Base-by-base conservation (phyloP, 2,888 invertebrate species). In the Ormyrus rosae region DNA sequence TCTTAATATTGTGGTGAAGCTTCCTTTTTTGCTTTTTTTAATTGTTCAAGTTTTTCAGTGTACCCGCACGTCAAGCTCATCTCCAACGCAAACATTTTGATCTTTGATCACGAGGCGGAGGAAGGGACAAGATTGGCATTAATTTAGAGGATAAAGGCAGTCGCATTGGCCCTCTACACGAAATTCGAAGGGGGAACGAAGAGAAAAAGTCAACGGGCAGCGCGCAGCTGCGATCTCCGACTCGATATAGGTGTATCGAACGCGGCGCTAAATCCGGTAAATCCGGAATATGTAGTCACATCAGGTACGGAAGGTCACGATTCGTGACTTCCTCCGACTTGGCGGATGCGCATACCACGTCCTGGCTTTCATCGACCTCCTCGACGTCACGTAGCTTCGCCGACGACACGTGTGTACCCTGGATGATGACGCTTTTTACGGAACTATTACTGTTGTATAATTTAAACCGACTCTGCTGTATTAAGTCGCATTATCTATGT, bases 311-410 rank as follows among this genome's bases (percentile, higher is more conserved):
- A 83, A 83, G 83, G 83, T 86, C 85, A 85, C 84, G 87, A 86
- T 86, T 86, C 89, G 88, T 87, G 87, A 87, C 89, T 89, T 89
- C 89, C 89, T 87, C 85, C 84, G 82, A 3, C 13, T 51, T 5
- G 7, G 61, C 75, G 86, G 86, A 88, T 86, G 84, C 85, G 86
- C 83, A 88, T 88, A 88, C 87, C 90, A 90, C 89, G 89, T 89
- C 85, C 87, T 82, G 85, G 19, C 77, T 86, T 88, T 86, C 85
- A 85, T 84, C 86, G 82, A 82, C 86, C 84, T 86, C 85, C 81
- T 85, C 85, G 85, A 85, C 86, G 87, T 86, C 89, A 89, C 88
- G 88, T 88, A 86, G 56, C 45, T 56, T 51, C 71, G 45, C 67
- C 34, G 56, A 5, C 55, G 72, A 13, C 78, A 78, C 78, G 72